Evolutionary conservation across 2,797 vertebrate species (phyloP).

Genomic region (Galaxias olidus): DNA sequence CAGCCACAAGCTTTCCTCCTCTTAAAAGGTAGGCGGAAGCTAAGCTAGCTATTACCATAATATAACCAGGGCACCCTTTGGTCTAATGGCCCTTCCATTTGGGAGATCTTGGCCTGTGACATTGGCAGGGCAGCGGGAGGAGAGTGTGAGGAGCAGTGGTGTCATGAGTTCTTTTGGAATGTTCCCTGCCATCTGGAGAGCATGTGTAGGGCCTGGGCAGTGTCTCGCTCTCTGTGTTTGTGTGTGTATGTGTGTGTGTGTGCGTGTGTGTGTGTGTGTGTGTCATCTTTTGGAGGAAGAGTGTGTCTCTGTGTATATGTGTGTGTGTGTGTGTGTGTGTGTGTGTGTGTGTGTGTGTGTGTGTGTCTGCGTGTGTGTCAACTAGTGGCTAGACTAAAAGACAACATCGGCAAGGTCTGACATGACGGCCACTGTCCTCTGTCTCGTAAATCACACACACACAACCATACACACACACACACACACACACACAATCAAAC

Average conservation of each 20-base stretch:
- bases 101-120: conserved; percentile 30
- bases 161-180: conserved; percentile 69
- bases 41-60: too few species aligned
- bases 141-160: conserved; percentile 47
- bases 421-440: conserved; percentile 45
- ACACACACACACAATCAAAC: neutral
- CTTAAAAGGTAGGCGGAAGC: too few species aligned
- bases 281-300: too few species aligned
- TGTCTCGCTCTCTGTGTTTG: neutral
- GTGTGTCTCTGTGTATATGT: conserved; percentile 9
- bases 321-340: neutral
- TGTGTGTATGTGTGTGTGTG: conserved; percentile 18
- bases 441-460: conserved; percentile 36
- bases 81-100: neutral
- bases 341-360: conserved; percentile 7
- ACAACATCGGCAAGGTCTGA: conserved; percentile 46
- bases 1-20: too few species aligned
- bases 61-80: too few species aligned
- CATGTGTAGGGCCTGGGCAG: conserved; percentile 61
- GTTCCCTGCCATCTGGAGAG: conserved; percentile 69
- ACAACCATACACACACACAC: conserved; percentile 5
- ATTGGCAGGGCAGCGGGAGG: conserved; percentile 40
- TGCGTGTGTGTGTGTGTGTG: conserved; percentile 14
- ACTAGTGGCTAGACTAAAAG: conserved; percentile 44
- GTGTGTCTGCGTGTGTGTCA: conserved; percentile 22